Conservation (phyloP, 1,140 invertebrate species). For the Metaphire vulgaris region DNA sequence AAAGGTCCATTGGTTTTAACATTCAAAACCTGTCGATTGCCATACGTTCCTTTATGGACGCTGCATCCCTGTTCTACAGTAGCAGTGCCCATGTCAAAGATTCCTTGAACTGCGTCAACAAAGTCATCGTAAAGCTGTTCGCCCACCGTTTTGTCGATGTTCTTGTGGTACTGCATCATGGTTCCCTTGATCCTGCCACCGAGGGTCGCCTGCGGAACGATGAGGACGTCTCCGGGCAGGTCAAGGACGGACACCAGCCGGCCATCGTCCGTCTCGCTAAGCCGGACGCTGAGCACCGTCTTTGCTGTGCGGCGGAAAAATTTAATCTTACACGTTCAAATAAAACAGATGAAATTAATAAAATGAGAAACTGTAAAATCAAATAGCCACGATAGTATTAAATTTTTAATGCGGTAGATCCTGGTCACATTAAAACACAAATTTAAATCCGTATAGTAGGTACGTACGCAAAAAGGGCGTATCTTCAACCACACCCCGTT, state of each 20-base stretch:
- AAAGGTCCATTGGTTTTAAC: constrained; percentile 54
- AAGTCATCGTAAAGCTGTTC: constrained; percentile 46
- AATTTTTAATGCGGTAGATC: background rate
- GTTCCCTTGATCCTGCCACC: constrained; percentile 53
- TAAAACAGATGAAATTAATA: background rate
- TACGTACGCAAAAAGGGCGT: background rate
- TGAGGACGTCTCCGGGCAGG: constrained; percentile 50
- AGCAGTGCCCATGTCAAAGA: no score
- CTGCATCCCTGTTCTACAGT: constrained; percentile 32
- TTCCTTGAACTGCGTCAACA: constrained; percentile 29
- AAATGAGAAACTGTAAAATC: background rate
- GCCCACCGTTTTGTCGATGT: constrained; percentile 50
- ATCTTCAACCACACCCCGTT: background rate
- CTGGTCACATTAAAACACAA: background rate
- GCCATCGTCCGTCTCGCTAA: constrained; percentile 42
- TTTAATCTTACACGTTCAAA: background rate
- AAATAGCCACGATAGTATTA: background rate
- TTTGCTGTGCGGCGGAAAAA: constrained; percentile 46
- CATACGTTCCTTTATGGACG: constrained; percentile 51
- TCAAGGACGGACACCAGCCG: constrained; percentile 46
- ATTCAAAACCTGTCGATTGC: constrained; percentile 52
- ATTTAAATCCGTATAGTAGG: background rate
- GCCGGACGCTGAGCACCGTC: constrained; percentile 40
- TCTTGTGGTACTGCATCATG: constrained; percentile 53
- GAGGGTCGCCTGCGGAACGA: constrained; percentile 54